Conservation (phyloP, 2,888 invertebrate species). For the Eupelmus urozonus region DNA sequence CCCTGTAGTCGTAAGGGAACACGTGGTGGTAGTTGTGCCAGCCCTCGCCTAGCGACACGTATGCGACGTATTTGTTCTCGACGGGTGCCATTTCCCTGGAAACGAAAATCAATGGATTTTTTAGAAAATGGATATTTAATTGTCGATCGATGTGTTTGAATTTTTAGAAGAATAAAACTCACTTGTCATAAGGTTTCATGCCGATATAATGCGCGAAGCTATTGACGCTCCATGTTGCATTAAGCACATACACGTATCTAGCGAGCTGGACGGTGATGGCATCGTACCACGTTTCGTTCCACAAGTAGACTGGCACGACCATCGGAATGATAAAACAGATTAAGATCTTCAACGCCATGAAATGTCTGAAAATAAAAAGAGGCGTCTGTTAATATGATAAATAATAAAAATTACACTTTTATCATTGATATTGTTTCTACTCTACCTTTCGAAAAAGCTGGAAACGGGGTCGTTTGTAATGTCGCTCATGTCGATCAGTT, state of each 20-base stretch:
- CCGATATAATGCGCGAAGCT: constrained; percentile 80
- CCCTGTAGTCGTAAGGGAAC: constrained; percentile 56
- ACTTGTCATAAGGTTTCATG: constrained; percentile 72
- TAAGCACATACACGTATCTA: constrained; percentile 78
- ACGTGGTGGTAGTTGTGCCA: constrained; percentile 59
- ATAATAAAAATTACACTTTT: too few relatives aligned
- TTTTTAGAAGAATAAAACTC: constrained; percentile 53
- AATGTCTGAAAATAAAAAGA: not conserved
- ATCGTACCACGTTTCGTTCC: constrained; percentile 78
- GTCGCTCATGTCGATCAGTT: constrained; percentile 88
- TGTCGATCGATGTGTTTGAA: not conserved
- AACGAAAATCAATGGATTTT: not conserved
- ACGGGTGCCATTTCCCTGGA: constrained; percentile 49
- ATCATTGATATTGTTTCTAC: too few relatives aligned
- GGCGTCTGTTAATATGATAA: constrained; percentile 80
- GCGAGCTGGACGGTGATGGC: constrained; percentile 77
- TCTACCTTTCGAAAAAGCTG: constrained; percentile 86
- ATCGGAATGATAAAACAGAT: constrained; percentile 76
- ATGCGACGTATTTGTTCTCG: constrained; percentile 50
- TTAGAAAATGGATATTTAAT: not conserved
- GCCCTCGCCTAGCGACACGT: constrained; percentile 52
- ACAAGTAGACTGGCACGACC: constrained; percentile 78
- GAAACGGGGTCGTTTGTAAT: constrained; percentile 87
- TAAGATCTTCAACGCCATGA: not conserved
- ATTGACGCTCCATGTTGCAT: constrained; percentile 82